These are phyloP conservation scores for Elachura formosa DNA, from an alignment of 2,113 vertebrate genomes.

Conservation along the genomic window DNA sequence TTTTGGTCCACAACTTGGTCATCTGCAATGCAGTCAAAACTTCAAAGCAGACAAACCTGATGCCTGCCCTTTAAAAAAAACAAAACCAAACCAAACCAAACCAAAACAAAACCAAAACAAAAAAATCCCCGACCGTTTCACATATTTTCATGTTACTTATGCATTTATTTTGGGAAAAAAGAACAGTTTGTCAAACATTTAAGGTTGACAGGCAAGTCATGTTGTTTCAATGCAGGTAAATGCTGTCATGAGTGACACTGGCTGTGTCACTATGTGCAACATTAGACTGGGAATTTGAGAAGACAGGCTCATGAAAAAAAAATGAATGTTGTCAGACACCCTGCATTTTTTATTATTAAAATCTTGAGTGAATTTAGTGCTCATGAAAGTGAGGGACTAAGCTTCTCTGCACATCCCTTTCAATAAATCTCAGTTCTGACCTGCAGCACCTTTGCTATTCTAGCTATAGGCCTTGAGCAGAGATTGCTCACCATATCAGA, in stretches of 20 bases:
- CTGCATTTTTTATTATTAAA: conserved; percentile 71
- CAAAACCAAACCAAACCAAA: background rate
- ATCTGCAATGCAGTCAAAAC: background rate
- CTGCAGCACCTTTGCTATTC: conserved; percentile 37
- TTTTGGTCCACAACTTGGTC: background rate
- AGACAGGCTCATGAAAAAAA: conserved; percentile 71
- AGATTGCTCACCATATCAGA: background rate
- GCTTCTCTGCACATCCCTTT: conserved; percentile 47
- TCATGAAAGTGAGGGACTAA: conserved; percentile 57
- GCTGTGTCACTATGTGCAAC: conserved; percentile 47
- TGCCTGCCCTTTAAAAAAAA: background rate
- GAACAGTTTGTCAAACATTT: conserved; percentile 57
- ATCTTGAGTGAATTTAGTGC: conserved; percentile 63
- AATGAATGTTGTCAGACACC: conserved; percentile 68
- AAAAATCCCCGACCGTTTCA: background rate
- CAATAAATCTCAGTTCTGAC: conserved; percentile 57
- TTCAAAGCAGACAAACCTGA: background rate
- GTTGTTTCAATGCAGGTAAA: conserved; percentile 59
- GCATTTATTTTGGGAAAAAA: conserved; percentile 7
- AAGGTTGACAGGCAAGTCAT: conserved; percentile 46
- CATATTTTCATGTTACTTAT: background rate
- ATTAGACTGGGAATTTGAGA: conserved; percentile 61
- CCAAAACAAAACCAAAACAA: background rate
- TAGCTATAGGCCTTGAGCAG: conserved; percentile 17
- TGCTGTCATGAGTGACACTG: conserved; percentile 42